Base-by-base conservation (phyloP, 2,797 vertebrate species). In the Eutrigla gurnardus region DNA sequence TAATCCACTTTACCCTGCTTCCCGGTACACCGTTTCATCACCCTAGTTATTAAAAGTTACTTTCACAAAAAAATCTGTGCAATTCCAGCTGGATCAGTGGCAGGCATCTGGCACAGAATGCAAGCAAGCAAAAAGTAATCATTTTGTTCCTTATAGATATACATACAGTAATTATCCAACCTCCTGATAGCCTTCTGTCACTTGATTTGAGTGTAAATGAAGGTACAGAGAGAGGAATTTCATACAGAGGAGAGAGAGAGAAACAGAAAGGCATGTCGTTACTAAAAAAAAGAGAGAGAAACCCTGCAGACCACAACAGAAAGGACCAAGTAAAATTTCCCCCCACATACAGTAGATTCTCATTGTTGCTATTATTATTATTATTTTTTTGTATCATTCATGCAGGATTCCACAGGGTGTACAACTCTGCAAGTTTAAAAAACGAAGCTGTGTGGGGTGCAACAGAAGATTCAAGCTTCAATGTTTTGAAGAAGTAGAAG, bases 381-480 rank as follows among this genome's bases (percentile, higher is more conserved):
- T 86, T 57, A 57, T 59, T 94, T 94, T 55, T 88, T 91, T 91
- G 84, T 92, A 88, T 95, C 93, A 93, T 91, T 95, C 95, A 96
- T 96, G 95, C 95, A 95, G 91, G 93, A 94, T 92, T 94, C 89
- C 91, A 92, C 91, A 91, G 90, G 87, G 89, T 93, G 90, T 88
- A 91, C 89, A 92, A 90, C 88, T 93, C 88, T 77, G 86, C 82
- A 83, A 91, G 90, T 91, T 85, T 89, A 86, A 85, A 86, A 93
- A 94, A 93, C 87, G 81, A 94, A 94, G 93, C 90, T 88, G 89
- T 80, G 90, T 89, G 81, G 81, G 87, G 88, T 90, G 94, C 93
- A 95, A 96, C 93, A 93, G 90, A 94, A 94, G 92, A 94, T 93
- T 94, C 93, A 95, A 95, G 94, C 93, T 92, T 94, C 92, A 86